Evolutionary conservation across 2,888 invertebrate genomes (phyloP).

Genomic region (Brachycybe producta): DNA sequence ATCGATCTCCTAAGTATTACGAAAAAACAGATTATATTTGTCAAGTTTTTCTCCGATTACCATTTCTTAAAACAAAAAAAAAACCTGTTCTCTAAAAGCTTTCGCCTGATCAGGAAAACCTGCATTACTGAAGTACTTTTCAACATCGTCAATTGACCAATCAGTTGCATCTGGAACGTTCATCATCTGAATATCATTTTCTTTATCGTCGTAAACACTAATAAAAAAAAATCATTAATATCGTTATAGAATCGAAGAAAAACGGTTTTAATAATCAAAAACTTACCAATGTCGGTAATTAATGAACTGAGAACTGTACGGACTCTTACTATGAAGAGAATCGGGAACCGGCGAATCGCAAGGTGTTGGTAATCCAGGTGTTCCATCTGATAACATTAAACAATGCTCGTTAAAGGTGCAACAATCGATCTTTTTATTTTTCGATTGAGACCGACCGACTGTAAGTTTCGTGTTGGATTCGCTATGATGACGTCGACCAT

Average conservation of each 20-base stretch:
- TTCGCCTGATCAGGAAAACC: constrained; percentile 60
- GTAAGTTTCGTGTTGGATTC: no score
- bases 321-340: background rate
- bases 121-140: constrained; percentile 58
- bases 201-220: constrained; percentile 8
- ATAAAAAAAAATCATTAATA: background rate
- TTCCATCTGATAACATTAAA: background rate
- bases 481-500: no score
- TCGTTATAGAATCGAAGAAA: background rate
- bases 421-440: no score
- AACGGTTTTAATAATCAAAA: background rate
- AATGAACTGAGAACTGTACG: background rate
- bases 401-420: no score
- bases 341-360: constrained; percentile 19
- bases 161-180: constrained; percentile 57
- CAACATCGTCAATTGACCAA: constrained; percentile 74
- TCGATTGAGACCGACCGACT: no score
- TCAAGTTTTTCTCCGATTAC: constrained; percentile 11
- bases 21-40: constrained; percentile 17
- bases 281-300: background rate
- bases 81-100: constrained; percentile 71
- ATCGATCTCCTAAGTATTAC: constrained; percentile 64
- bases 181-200: constrained; percentile 6
- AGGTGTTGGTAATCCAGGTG: constrained; percentile 14
- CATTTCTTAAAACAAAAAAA: no score